A percentile compares a stretch with the other conserved stretches of the same genome.
Evolutionary conservation across 2,113 vertebrate genomes (phyloP).

Genomic region (Nerophis ophidion): DNA sequence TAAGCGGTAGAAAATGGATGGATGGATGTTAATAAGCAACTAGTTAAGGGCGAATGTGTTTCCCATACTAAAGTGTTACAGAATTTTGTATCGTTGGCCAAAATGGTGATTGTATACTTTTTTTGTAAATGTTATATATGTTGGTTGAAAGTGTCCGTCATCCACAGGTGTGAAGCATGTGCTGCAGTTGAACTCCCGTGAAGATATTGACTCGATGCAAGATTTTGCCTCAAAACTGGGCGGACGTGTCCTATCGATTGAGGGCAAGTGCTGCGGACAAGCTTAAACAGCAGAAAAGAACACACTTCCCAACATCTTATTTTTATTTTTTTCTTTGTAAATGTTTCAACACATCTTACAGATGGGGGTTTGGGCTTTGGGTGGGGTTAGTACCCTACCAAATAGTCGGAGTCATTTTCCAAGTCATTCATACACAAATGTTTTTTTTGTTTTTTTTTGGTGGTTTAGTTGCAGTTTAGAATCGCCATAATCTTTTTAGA

Average conservation of each 20-base stretch:
- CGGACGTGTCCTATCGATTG: conserved; percentile 22
- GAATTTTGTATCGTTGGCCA: too few relatives aligned
- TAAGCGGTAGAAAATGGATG: too few relatives aligned
- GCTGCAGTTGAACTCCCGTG: conserved; percentile 66
- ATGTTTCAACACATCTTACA: conserved; percentile 1
- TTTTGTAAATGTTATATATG: not conserved
- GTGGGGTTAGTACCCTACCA: not conserved
- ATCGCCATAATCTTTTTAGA: not conserved
- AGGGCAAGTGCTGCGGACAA: conserved; percentile 7
- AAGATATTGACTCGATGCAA: conserved; percentile 47
- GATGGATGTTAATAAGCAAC: too few relatives aligned
- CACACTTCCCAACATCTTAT: not conserved
- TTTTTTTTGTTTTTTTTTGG: not conserved
- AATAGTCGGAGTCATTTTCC: conserved; percentile 4
- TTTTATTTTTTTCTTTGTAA: not conserved
- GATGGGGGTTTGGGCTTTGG: conserved; percentile 7
- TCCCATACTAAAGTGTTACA: too few relatives aligned
- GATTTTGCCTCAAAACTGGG: conserved; percentile 65
- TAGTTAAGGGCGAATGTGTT: too few relatives aligned
- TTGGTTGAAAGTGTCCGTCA: not conserved
- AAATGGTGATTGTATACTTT: not conserved
- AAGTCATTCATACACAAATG: not conserved
- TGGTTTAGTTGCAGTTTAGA: not conserved
- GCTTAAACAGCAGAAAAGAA: conserved; percentile 1
- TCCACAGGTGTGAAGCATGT: conserved; percentile 74